Conservation (phyloP, 2,113 vertebrate genomes). For the Syngnathoides biaculeatus region DNA sequence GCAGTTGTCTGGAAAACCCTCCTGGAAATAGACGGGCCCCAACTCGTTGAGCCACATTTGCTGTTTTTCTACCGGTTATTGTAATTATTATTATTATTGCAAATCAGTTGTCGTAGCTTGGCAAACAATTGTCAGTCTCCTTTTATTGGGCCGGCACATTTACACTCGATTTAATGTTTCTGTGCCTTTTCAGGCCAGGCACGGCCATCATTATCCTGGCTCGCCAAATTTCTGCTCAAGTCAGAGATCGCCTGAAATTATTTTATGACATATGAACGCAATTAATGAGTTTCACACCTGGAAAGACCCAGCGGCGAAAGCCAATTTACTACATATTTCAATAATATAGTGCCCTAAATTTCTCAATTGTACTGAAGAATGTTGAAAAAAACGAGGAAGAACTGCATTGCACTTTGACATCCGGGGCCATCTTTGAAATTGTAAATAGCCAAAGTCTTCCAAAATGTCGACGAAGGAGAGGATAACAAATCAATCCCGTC, state of each 20-base stretch:
- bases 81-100: too few species aligned
- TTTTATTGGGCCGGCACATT: background rate
- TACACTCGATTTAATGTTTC: background rate
- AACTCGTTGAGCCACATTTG: background rate
- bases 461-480: constrained; percentile 33
- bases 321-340: constrained; percentile 7
- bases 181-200: background rate
- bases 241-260: too few species aligned
- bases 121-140: background rate
- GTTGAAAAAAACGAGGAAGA: constrained; percentile 32
- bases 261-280: background rate
- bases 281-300: background rate
- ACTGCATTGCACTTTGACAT: constrained; percentile 59
- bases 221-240: too few species aligned
- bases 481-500: constrained; percentile 31
- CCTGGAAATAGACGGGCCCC: background rate
- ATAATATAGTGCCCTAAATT: constrained; percentile 14
- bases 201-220: too few species aligned
- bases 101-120: background rate
- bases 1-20: background rate
- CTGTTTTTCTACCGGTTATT: too few species aligned
- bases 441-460: constrained; percentile 70
- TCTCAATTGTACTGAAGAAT: constrained; percentile 25
- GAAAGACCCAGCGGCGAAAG: background rate
- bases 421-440: constrained; percentile 38